Conservation (phyloP, 2,797 vertebrate genomes). For the Gallinago nigripennis region DNA sequence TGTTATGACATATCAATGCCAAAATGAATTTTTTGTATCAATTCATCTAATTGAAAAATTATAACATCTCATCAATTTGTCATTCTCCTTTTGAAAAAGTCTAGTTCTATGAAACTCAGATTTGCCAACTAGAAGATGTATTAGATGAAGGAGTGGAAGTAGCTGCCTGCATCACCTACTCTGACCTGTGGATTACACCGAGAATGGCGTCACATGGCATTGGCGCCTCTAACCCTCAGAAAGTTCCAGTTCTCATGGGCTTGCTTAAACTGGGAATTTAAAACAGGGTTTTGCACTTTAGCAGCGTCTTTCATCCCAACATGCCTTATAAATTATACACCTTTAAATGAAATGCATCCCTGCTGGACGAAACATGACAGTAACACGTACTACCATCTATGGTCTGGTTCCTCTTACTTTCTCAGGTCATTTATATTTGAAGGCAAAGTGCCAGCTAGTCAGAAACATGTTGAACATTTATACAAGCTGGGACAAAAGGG, state of each 20-base stretch:
- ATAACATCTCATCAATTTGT: not conserved
- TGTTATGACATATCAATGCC: constrained; percentile 12
- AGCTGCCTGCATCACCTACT: not conserved
- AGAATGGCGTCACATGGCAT: not conserved
- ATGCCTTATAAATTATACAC: not conserved
- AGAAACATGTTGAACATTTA: not conserved
- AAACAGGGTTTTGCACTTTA: not conserved
- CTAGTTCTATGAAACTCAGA: not conserved
- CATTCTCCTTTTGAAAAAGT: not conserved
- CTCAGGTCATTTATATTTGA: not conserved
- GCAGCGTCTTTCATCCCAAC: not conserved
- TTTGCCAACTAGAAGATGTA: not conserved
- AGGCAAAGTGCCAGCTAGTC: not conserved
- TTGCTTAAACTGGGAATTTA: not conserved
- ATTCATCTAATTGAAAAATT: constrained; percentile 36
- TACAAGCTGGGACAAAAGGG: not conserved
- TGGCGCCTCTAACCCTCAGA: not conserved
- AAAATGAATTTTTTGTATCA: constrained; percentile 34
- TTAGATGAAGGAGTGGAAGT: not conserved
- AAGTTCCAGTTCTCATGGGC: not conserved
- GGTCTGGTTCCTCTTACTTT: not conserved
- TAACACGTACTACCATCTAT: not conserved
- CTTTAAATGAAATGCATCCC: not conserved
- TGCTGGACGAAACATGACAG: not conserved
- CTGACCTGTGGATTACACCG: not conserved